Evolutionary conservation across 2,888 invertebrate species (phyloP).

Genomic region (Serripes groenlandicus): DNA sequence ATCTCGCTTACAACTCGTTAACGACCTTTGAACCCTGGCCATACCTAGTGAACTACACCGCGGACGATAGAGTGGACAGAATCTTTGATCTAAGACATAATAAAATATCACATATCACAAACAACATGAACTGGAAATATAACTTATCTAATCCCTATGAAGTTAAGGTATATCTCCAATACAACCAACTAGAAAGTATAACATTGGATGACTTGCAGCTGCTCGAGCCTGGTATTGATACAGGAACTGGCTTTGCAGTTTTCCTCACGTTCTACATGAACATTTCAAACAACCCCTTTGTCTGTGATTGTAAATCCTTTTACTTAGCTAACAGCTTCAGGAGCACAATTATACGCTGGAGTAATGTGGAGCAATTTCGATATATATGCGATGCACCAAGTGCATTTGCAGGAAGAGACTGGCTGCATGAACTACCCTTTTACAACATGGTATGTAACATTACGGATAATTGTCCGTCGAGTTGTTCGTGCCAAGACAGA

Average conservation of each 20-base stretch:
- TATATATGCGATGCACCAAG: slow-evolving; percentile 54
- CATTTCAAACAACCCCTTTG: slow-evolving; percentile 57
- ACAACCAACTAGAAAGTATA: slow-evolving; percentile 45
- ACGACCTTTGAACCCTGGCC: slow-evolving; percentile 71
- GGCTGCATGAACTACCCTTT: slow-evolving; percentile 60
- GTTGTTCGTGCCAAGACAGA: slow-evolving; percentile 66
- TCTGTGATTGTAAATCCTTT: slow-evolving; percentile 67
- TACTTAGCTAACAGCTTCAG: slow-evolving; percentile 34
- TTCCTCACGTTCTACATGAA: slow-evolving; percentile 52
- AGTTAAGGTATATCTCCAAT: slow-evolving; percentile 48
- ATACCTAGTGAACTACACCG: slow-evolving; percentile 44
- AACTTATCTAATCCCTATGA: slow-evolving; percentile 62
- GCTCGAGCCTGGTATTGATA: slow-evolving; percentile 20
- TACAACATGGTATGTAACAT: slow-evolving; percentile 60
- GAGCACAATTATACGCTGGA: slow-evolving; percentile 55
- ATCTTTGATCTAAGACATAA: slow-evolving; percentile 61
- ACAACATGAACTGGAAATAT: slow-evolving; percentile 65
- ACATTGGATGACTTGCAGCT: slow-evolving; percentile 8
- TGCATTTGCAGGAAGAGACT: slow-evolving; percentile 49
- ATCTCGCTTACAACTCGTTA: slow-evolving; percentile 59
- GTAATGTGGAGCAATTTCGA: slow-evolving; percentile 56
- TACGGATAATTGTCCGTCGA: slow-evolving; percentile 50
- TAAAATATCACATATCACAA: slow-evolving; percentile 52
- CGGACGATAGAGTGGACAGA: slow-evolving; percentile 21
- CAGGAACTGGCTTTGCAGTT: background rate